Percentiles rank a stretch among this genome's conserved stretches.
phyloP scores from a whole-genome alignment of 2,113 vertebrate genomes.

The Chionomys nivalis region DNA sequence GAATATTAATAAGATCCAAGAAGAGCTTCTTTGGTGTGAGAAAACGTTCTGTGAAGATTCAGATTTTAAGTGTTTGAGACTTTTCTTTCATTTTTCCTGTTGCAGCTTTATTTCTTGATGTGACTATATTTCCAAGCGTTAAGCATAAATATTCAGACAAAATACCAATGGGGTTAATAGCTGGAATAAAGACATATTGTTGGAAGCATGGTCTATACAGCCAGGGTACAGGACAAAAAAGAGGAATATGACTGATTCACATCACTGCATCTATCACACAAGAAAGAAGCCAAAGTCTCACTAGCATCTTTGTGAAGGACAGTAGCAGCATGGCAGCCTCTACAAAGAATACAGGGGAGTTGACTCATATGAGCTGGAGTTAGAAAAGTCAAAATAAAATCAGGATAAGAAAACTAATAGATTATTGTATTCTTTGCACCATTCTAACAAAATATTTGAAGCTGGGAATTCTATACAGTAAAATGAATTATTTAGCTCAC shows the following conservation, averaged over 20 bases:
- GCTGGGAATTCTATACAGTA: not conserved
- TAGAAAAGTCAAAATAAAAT: not conserved
- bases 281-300: not conserved
- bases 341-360: not conserved
- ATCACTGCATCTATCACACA: not conserved
- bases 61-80: not conserved
- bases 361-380: not conserved
- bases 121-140: constrained; percentile 3
- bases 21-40: not conserved
- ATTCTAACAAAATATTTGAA: not conserved
- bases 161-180: not conserved
- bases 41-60: constrained; percentile 34
- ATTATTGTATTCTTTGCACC: not conserved
- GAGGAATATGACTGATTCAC: not conserved
- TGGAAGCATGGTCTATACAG: not conserved
- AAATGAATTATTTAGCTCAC: not conserved
- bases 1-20: constrained; percentile 30
- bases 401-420: not conserved
- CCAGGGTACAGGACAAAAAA: not conserved
- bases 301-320: not conserved
- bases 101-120: constrained; percentile 53
- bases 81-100: not conserved
- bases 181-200: not conserved
- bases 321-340: not conserved
- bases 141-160: not conserved